phyloP scores from a whole-genome alignment of 2,888 invertebrate genomes.

The Silvanus unidentatus region DNA sequence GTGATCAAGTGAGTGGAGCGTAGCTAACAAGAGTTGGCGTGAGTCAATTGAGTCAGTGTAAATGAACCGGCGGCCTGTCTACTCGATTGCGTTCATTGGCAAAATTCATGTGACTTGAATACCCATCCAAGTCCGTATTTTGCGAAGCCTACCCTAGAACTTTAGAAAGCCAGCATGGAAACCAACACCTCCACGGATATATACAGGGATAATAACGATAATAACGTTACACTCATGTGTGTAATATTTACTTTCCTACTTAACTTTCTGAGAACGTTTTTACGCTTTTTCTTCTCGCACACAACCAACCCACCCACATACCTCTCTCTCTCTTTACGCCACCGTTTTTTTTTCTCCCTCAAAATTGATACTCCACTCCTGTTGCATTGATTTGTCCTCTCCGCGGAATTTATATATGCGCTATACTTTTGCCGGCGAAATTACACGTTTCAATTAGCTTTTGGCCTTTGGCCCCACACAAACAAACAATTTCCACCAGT shows the following conservation, averaged over 20 bases:
- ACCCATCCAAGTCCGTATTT: neutral
- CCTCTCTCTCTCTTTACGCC: too few species aligned
- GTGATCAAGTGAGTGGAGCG: conserved; percentile 38
- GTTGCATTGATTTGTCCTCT: neutral
- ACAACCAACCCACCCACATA: too few species aligned
- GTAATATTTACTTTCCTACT: conserved; percentile 12
- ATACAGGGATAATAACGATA: conserved; percentile 14
- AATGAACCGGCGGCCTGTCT: conserved; percentile 40
- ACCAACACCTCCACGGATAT: conserved; percentile 20
- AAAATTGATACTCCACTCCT: conserved; percentile 3
- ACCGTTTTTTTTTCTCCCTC: neutral
- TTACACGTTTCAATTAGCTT: too few species aligned
- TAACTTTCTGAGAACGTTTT: neutral
- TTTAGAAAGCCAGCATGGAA: neutral
- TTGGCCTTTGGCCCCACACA: too few species aligned
- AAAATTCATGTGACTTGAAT: conserved; percentile 5
- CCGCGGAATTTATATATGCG: too few species aligned
- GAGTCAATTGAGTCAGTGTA: conserved; percentile 42
- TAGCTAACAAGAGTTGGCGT: conserved; percentile 42
- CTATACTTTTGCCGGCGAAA: too few species aligned
- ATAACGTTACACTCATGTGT: conserved; percentile 19
- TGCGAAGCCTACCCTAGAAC: too few species aligned
- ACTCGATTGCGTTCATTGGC: conserved; percentile 34
- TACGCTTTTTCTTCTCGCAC: too few species aligned
- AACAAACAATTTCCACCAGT: too few species aligned